Percentiles rank a stretch among this genome's conserved stretches.
Evolutionary conservation across 2,888 invertebrate genomes (phyloP).

Genomic region (Agriopis marginaria): DNA sequence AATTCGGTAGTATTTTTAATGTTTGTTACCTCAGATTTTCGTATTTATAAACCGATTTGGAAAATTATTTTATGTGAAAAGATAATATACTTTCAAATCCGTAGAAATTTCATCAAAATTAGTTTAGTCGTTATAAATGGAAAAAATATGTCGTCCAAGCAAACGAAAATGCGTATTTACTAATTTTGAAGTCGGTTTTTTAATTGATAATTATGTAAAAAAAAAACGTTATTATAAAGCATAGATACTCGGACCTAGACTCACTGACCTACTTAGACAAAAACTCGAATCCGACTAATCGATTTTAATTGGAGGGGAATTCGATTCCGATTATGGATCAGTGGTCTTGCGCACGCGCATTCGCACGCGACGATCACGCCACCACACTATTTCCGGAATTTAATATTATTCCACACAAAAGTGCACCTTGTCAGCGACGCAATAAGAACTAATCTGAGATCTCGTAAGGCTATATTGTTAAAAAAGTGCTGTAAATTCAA

Average conservation of each 20-base stretch:
- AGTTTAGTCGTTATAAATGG: too few species aligned
- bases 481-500: constrained; percentile 52
- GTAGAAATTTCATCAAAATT: too few species aligned
- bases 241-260: too few species aligned
- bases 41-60: too few species aligned
- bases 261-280: constrained; percentile 17
- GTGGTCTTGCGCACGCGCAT: constrained; percentile 67
- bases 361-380: constrained; percentile 75
- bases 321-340: constrained; percentile 66
- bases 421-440: constrained; percentile 34
- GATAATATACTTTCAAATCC: too few species aligned
- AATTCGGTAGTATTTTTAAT: too few species aligned
- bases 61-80: too few species aligned
- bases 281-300: constrained; percentile 4
- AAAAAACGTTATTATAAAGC: not conserved
- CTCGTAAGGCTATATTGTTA: not conserved
- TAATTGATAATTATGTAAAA: too few species aligned
- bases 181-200: too few species aligned
- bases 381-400: constrained; percentile 66
- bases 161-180: too few species aligned
- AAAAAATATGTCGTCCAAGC: too few species aligned
- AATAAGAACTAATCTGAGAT: constrained; percentile 5
- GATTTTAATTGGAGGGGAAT: constrained; percentile 18
- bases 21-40: too few species aligned
- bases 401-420: constrained; percentile 43